Percentiles rank a stretch among this genome's conserved stretches.
These are phyloP conservation scores for Jaculus jaculus DNA, from an alignment of 2,113 vertebrate genomes.

Conservation along the genomic window DNA sequence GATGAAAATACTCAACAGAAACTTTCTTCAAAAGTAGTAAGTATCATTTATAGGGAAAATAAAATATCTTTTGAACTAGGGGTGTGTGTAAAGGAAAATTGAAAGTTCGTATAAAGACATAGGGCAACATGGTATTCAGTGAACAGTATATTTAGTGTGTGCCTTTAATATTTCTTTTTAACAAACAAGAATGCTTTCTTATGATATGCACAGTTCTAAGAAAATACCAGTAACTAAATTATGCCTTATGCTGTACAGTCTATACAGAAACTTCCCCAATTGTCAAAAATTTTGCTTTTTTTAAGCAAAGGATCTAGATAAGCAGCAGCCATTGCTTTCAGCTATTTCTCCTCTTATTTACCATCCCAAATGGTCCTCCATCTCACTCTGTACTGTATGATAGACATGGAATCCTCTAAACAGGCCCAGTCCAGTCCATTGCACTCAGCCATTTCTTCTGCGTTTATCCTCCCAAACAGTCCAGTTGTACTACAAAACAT, in stretches of 20 bases:
- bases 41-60: constrained; percentile 46
- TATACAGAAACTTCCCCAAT: neutral
- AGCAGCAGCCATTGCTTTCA: neutral
- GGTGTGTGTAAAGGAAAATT: neutral
- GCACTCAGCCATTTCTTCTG: too few relatives aligned
- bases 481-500: neutral
- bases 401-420: neutral
- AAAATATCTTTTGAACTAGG: constrained; percentile 7
- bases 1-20: constrained; percentile 90
- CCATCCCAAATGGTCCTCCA: neutral
- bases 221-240: neutral
- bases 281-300: neutral
- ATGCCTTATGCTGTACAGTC: neutral
- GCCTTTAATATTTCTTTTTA: constrained; percentile 7
- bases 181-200: neutral
- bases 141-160: neutral
- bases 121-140: neutral
- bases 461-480: too few relatives aligned
- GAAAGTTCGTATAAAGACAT: neutral
- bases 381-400: neutral
- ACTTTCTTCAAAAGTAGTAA: constrained; percentile 93
- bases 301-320: neutral
- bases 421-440: neutral
- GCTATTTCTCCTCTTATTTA: neutral
- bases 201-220: neutral